Evolutionary conservation across 2,113 vertebrate genomes (phyloP).

Genomic region (Sphyrna mokarran): DNA sequence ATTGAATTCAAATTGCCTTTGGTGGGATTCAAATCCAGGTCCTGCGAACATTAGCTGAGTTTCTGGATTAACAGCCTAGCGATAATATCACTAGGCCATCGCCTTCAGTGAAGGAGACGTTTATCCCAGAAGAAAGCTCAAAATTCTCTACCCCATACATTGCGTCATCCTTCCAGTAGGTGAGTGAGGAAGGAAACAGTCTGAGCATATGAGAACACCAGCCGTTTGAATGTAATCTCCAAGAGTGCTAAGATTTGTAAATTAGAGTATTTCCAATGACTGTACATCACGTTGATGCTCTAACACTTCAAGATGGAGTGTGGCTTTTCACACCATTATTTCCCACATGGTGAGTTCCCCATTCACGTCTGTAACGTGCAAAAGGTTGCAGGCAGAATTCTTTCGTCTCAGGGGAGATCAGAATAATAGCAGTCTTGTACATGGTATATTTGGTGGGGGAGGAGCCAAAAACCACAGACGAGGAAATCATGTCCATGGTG

Average conservation of each 20-base stretch:
- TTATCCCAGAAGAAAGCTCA: not conserved
- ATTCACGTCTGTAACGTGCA: not conserved
- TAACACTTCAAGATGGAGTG: not conserved
- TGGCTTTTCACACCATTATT: not conserved
- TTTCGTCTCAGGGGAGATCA: not conserved
- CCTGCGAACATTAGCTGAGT: too few species aligned
- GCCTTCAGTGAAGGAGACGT: not conserved
- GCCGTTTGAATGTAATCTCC: not conserved
- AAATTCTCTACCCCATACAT: not conserved
- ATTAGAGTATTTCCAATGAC: not conserved
- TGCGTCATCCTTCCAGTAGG: not conserved
- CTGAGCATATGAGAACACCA: not conserved
- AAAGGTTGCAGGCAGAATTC: not conserved
- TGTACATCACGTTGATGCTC: not conserved
- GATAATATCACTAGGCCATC: too few species aligned
- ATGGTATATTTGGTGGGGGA: not conserved
- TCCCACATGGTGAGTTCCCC: not conserved
- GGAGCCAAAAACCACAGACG: not conserved
- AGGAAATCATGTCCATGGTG: not conserved
- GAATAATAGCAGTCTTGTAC: not conserved
- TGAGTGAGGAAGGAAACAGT: not conserved
- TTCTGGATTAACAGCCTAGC: too few species aligned
- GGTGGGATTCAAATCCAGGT: too few species aligned
- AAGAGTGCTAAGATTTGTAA: not conserved
- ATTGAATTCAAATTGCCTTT: too few species aligned